Conservation (phyloP, 2,113 vertebrate genomes). For the Podiceps cristatus region DNA sequence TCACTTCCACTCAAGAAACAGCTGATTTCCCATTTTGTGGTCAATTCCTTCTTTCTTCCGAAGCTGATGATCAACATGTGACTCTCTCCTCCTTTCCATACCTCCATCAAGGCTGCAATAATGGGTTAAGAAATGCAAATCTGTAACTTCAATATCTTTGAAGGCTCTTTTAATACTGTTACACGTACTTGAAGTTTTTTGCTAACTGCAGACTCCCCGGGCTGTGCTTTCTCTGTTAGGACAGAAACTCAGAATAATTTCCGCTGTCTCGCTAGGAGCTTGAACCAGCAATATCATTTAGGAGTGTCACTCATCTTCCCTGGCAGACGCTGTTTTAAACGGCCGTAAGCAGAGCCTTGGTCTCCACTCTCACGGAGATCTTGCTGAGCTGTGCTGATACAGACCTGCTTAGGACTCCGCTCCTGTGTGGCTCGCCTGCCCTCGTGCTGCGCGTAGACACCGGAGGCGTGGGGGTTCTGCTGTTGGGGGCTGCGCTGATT, state of each 20-base stretch:
- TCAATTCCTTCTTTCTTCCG: neutral
- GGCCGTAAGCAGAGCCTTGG: neutral
- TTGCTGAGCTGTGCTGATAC: fast-evolving
- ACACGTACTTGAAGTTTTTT: neutral
- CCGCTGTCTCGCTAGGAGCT: neutral
- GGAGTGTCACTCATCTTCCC: neutral
- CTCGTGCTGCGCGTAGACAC: fast-evolving
- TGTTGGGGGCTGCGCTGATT: neutral
- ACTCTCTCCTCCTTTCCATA: neutral
- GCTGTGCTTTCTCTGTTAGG: neutral
- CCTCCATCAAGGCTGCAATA: neutral
- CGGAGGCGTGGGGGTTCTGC: fast-evolving
- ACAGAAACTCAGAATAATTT: neutral
- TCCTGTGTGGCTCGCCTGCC: fast-evolving
- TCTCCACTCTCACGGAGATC: too few species aligned
- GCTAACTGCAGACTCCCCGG: neutral
- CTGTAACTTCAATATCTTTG: neutral
- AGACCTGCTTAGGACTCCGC: neutral
- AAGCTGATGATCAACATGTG: neutral
- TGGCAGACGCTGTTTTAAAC: fast-evolving
- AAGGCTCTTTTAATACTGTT: neutral
- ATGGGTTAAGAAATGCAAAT: neutral
- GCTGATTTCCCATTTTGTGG: neutral
- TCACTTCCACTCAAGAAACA: neutral
- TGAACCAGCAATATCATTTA: neutral